These are phyloP conservation scores for Collichthys lucidus DNA, from an alignment of 2,113 vertebrate genomes.

Conservation along the genomic window DNA sequence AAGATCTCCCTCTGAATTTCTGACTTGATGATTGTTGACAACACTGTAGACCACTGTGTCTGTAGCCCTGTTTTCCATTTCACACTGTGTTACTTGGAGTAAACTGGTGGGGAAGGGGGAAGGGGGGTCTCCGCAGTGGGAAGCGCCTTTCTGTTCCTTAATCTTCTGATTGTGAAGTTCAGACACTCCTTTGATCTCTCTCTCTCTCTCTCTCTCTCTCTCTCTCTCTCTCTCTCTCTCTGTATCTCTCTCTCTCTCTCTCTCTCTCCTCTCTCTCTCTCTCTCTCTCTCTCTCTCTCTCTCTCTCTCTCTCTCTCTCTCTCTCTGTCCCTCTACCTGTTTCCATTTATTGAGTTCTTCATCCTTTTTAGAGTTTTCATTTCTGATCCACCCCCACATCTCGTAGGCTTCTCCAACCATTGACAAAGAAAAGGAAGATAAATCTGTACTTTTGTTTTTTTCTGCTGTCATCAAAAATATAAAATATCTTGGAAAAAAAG, in stretches of 20 bases:
- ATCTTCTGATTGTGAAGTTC: constrained; percentile 71
- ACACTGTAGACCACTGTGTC: constrained; percentile 60
- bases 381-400: constrained; percentile 72
- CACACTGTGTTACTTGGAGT: constrained; percentile 59
- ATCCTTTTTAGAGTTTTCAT: constrained; percentile 69
- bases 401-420: constrained; percentile 69
- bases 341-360: constrained; percentile 70
- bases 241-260: constrained; percentile 33
- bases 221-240: constrained; percentile 48
- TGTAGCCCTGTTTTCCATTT: constrained; percentile 62
- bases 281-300: constrained; percentile 42
- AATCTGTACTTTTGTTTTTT: constrained; percentile 74
- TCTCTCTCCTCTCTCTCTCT: constrained; percentile 47
- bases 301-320: constrained; percentile 49
- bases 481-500: constrained; percentile 78
- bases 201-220: constrained; percentile 28
- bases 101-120: constrained; percentile 55
- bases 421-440: constrained; percentile 67
- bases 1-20: constrained; percentile 68
- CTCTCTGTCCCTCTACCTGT: constrained; percentile 46
- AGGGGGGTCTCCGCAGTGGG: constrained; percentile 56
- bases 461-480: constrained; percentile 80
- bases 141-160: constrained; percentile 57
- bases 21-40: constrained; percentile 67
- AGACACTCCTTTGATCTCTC: constrained; percentile 67